Percentiles rank a stretch among this genome's conserved stretches.
phyloP scores from a whole-genome alignment of 2,888 invertebrate genomes.

The Drosophila vallismaia region DNA sequence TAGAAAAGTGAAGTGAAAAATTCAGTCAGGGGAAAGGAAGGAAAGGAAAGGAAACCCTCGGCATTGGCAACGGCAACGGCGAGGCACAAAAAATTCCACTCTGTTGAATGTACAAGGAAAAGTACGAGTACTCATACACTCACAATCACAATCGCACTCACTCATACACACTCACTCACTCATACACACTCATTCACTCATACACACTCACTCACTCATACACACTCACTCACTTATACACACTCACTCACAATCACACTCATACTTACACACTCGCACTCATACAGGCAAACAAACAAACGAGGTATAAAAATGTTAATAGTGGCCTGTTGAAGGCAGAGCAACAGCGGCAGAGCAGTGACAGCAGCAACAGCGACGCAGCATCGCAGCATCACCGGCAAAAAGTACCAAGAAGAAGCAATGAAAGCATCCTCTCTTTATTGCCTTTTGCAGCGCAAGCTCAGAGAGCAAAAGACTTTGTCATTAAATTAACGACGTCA shows the following conservation, averaged over 20 bases:
- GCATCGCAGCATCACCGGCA: slow-evolving; percentile 39
- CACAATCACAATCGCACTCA: too few relatives aligned
- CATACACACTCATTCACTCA: slow-evolving; percentile 1
- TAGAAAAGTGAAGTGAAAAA: slow-evolving; percentile 29
- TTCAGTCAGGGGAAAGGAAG: slow-evolving; percentile 22
- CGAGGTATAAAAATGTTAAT: slow-evolving; percentile 61
- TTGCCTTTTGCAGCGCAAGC: slow-evolving; percentile 21
- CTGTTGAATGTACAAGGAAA: slow-evolving; percentile 63
- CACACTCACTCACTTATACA: slow-evolving; percentile 1
- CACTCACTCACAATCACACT: too few relatives aligned
- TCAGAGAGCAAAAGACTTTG: slow-evolving; percentile 20
- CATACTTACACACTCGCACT: background rate
- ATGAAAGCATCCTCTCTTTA: slow-evolving; percentile 26
- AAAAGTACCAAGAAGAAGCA: slow-evolving; percentile 20
- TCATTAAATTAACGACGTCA: slow-evolving; percentile 31
- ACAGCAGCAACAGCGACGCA: slow-evolving; percentile 21
- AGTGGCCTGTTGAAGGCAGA: slow-evolving; percentile 76
- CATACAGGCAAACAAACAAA: slow-evolving; percentile 12
- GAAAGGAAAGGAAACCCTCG: slow-evolving; percentile 40
- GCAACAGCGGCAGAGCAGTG: slow-evolving; percentile 37
- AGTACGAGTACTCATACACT: slow-evolving; percentile 20
- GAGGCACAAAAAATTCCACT: slow-evolving; percentile 51
- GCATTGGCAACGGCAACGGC: slow-evolving; percentile 12
- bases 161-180: background rate
- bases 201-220: background rate